Percentiles rank a stretch among this genome's conserved stretches.
These are phyloP conservation scores for Galeopsomyia nigrocyanea DNA, from an alignment of 2,888 invertebrate species.

Conservation along the genomic window DNA sequence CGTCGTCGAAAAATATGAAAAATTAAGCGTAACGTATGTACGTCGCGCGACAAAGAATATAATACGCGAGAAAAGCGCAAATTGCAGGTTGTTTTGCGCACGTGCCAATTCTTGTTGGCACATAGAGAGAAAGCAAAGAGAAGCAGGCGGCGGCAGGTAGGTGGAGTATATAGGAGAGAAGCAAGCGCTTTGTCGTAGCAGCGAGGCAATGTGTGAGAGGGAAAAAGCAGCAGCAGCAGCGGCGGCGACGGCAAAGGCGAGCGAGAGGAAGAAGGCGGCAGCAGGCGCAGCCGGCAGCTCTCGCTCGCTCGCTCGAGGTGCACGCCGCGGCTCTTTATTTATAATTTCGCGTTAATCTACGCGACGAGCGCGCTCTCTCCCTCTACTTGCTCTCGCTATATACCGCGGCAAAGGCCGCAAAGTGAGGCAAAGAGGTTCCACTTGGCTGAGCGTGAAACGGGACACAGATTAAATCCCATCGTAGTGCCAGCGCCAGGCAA, in stretches of 20 bases:
- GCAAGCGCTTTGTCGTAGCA: too few relatives aligned
- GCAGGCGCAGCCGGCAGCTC: constrained; percentile 52
- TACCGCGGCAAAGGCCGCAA: constrained; percentile 65
- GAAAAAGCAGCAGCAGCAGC: not conserved
- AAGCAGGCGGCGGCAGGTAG: not conserved
- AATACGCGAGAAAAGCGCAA: constrained; percentile 36
- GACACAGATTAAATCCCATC: constrained; percentile 74
- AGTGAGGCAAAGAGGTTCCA: constrained; percentile 70
- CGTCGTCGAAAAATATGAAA: too few relatives aligned
- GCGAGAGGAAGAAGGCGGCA: constrained; percentile 37
- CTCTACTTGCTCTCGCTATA: constrained; percentile 17
- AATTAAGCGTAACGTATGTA: too few relatives aligned
- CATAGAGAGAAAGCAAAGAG: constrained; percentile 12
- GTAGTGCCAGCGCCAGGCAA: constrained; percentile 57
- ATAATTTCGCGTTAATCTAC: constrained; percentile 72
- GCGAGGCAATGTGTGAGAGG: not conserved
- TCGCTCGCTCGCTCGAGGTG: too few relatives aligned
- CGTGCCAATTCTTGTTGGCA: constrained; percentile 44
- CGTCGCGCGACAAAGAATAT: too few relatives aligned
- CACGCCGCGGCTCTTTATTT: constrained; percentile 65
- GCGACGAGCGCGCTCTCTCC: constrained; percentile 65
- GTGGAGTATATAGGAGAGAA: too few relatives aligned
- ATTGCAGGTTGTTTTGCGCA: constrained; percentile 46
- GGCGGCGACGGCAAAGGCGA: not conserved
- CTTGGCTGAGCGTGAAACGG: constrained; percentile 72